Evolutionary conservation across 2,888 invertebrate species (phyloP).

Genomic region (Sialis fuliginosa): DNA sequence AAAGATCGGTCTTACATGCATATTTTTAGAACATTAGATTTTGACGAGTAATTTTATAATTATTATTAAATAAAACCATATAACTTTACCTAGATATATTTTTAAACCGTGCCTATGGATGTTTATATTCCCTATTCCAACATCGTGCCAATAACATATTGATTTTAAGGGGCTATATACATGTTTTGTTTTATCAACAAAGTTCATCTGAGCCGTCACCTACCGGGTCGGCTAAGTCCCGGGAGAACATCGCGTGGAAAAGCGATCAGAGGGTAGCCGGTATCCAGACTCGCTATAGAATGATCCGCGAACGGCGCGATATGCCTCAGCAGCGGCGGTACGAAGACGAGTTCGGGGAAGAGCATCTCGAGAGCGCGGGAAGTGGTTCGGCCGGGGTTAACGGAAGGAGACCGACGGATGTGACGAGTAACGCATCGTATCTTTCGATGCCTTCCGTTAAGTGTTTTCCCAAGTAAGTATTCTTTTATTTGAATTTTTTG

Average conservation of each 20-base stretch:
- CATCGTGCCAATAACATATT: no score
- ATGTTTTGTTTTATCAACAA: no score
- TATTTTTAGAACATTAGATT: no score
- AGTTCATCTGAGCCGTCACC: conserved; percentile 7
- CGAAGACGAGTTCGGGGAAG: conserved; percentile 8
- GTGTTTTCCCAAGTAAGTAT: conserved; percentile 53
- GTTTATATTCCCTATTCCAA: no score
- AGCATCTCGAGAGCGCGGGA: conserved; percentile 12
- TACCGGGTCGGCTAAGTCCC: not conserved
- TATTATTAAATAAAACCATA: no score
- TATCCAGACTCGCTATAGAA: not conserved
- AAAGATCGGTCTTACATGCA: no score
- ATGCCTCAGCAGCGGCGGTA: not conserved
- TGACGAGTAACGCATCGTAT: conserved; percentile 44
- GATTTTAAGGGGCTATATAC: no score
- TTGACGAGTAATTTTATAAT: no score
- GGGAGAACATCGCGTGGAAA: conserved; percentile 1
- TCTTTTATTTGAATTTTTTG: not conserved
- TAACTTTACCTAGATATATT: no score
- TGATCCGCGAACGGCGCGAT: not conserved
- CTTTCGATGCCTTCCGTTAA: conserved; percentile 74
- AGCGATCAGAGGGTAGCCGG: conserved; percentile 1
- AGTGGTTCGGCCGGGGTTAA: conserved; percentile 12
- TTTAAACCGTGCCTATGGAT: no score
- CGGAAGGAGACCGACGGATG: conserved; percentile 1